These are phyloP conservation scores for Ameiurus melas DNA, from an alignment of 2,113 vertebrate genomes.

Conservation along the genomic window DNA sequence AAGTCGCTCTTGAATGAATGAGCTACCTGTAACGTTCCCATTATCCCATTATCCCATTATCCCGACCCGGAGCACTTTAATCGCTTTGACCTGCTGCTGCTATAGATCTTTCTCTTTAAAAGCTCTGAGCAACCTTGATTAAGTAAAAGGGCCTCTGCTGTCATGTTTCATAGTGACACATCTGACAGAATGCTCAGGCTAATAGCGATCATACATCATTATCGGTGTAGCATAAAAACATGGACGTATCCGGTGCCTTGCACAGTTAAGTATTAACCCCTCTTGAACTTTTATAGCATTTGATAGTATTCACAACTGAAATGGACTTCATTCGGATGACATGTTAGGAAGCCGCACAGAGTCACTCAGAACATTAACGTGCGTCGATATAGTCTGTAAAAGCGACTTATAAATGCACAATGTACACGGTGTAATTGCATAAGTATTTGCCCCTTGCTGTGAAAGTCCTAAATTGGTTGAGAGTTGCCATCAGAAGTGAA, in stretches of 20 bases:
- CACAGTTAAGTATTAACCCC: background rate
- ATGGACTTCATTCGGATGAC: background rate
- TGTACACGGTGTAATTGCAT: background rate
- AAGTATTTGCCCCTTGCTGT: too few relatives aligned
- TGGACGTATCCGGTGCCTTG: background rate
- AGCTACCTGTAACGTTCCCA: conserved; percentile 19
- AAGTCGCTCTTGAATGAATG: conserved; percentile 6
- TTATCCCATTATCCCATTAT: conserved; percentile 40
- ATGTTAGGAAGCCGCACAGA: background rate
- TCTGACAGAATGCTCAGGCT: background rate
- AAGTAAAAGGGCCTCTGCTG: background rate
- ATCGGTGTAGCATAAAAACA: background rate
- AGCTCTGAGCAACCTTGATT: conserved; percentile 19
- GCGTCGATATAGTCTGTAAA: too few relatives aligned
- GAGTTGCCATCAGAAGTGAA: too few relatives aligned
- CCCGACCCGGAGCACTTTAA: conserved; percentile 30
- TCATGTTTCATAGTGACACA: background rate
- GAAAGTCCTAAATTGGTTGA: too few relatives aligned
- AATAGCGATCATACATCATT: background rate
- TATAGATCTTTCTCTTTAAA: conserved; percentile 24
- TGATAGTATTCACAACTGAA: background rate
- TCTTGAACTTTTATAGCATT: background rate
- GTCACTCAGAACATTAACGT: background rate
- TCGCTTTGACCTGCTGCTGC: conserved; percentile 48
- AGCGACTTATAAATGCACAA: background rate